Percentiles rank a stretch among this genome's conserved stretches.
phyloP scores from a whole-genome alignment of 2,888 invertebrate genomes.

The Neoitamus cyanurus region DNA sequence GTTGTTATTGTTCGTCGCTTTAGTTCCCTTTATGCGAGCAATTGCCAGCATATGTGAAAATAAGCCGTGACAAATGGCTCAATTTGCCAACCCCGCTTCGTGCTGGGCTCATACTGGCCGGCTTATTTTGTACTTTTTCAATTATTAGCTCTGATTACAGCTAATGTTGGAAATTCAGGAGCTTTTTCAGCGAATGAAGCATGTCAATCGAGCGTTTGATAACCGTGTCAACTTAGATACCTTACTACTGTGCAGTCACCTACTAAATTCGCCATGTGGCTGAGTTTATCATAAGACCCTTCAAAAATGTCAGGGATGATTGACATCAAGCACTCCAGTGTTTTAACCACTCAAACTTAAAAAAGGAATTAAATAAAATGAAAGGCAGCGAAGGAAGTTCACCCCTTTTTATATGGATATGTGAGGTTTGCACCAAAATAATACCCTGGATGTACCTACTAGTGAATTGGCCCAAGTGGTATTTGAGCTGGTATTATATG shows the following conservation, averaged over 20 bases:
- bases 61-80: conserved; percentile 67
- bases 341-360: neutral
- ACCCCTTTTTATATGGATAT: neutral
- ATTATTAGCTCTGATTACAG: conserved; percentile 14
- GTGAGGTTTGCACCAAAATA: neutral
- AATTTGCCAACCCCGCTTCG: conserved; percentile 59
- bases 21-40: conserved; percentile 48
- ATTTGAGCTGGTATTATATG: too few relatives aligned
- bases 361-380: neutral
- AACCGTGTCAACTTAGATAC: neutral
- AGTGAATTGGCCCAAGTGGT: too few relatives aligned
- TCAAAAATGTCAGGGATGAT: neutral
- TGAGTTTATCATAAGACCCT: neutral
- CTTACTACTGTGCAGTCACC: neutral
- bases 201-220: neutral
- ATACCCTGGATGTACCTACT: too few relatives aligned
- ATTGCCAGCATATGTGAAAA: conserved; percentile 65
- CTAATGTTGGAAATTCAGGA: neutral
- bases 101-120: neutral
- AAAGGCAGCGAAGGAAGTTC: neutral
- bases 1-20: conserved; percentile 59
- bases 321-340: neutral
- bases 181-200: neutral
- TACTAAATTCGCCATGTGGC: neutral
- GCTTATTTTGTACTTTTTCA: conserved; percentile 1